A percentile compares a stretch with the other conserved stretches of the same genome.
These are phyloP conservation scores for Pectinophora gossypiella DNA, from an alignment of 1,140 invertebrate species.

Conservation along the genomic window DNA sequence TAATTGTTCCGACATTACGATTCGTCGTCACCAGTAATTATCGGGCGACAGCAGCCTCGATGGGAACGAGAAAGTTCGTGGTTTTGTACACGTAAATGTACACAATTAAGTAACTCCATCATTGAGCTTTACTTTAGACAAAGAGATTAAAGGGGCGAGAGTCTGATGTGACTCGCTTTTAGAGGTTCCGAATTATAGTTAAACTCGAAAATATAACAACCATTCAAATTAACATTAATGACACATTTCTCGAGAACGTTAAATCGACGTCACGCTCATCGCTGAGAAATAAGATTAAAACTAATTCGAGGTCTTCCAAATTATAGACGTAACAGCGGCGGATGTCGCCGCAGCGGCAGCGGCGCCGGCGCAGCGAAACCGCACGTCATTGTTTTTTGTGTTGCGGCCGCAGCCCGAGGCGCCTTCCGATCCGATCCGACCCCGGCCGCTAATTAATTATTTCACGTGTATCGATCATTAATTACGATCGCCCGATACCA, in stretches of 20 bases:
- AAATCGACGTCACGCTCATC: constrained; percentile 60
- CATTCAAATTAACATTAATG: constrained; percentile 66
- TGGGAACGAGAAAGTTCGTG: constrained; percentile 21
- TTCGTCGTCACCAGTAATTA: constrained; percentile 31
- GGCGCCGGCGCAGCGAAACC: constrained; percentile 64
- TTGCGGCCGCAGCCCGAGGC: constrained; percentile 45
- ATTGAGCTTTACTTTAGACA: constrained; percentile 15
- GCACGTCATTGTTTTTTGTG: constrained; percentile 74
- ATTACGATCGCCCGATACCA: constrained; percentile 57
- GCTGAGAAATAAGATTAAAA: constrained; percentile 58
- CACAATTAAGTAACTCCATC: constrained; percentile 2
- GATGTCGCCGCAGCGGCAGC: constrained; percentile 56
- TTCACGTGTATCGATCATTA: constrained; percentile 74
- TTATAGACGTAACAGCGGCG: constrained; percentile 59
- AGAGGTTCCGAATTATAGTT: constrained; percentile 21
- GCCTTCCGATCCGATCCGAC: constrained; percentile 47
- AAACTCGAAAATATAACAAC: constrained; percentile 45
- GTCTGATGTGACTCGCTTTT: not conserved
- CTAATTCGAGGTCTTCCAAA: constrained; percentile 71
- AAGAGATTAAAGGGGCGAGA: not conserved
- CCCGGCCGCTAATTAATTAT: constrained; percentile 70
- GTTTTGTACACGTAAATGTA: constrained; percentile 12
- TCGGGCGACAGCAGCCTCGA: constrained; percentile 20
- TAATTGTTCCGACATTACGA: constrained; percentile 43
- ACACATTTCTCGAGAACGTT: constrained; percentile 52